Evolutionary conservation across 2,113 vertebrate genomes (phyloP).

Genomic region (Aldabrachelys gigantea): DNA sequence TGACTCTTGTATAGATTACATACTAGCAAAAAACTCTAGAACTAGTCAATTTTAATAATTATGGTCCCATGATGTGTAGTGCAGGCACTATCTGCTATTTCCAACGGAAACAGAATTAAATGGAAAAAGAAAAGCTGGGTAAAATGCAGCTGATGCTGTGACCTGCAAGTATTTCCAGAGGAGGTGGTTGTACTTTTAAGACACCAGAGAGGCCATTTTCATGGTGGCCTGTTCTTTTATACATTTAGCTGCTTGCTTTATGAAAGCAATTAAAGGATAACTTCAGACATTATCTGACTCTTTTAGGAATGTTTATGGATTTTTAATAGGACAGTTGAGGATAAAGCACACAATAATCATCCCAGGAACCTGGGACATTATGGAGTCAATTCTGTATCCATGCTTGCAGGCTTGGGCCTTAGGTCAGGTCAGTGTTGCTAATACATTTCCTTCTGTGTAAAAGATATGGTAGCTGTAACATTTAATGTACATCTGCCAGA

Average conservation of each 20-base stretch:
- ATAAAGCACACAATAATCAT: constrained; percentile 46
- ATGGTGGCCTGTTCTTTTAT: background rate
- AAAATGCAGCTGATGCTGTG: background rate
- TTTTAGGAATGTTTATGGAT: constrained; percentile 64
- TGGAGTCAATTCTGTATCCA: background rate
- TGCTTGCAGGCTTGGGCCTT: constrained; percentile 28
- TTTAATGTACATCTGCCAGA: background rate
- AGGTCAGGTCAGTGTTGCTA: constrained; percentile 27
- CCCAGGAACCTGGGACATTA: background rate
- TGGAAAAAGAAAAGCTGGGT: background rate
- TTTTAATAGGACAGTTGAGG: constrained; percentile 68
- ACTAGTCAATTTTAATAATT: constrained; percentile 51
- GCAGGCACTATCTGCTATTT: constrained; percentile 40
- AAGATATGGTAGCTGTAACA: background rate
- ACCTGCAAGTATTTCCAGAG: background rate
- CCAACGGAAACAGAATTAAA: constrained; percentile 20
- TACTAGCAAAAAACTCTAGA: constrained; percentile 49
- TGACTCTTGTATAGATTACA: constrained; percentile 67
- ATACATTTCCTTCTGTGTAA: constrained; percentile 23
- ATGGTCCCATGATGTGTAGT: background rate
- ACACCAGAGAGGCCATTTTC: background rate
- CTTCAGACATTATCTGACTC: constrained; percentile 40
- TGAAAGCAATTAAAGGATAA: constrained; percentile 47
- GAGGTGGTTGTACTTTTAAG: constrained; percentile 10
- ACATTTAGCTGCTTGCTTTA: constrained; percentile 48